Conservation (phyloP, 2,797 vertebrate species). For the Philypnodon macrostomus region DNA sequence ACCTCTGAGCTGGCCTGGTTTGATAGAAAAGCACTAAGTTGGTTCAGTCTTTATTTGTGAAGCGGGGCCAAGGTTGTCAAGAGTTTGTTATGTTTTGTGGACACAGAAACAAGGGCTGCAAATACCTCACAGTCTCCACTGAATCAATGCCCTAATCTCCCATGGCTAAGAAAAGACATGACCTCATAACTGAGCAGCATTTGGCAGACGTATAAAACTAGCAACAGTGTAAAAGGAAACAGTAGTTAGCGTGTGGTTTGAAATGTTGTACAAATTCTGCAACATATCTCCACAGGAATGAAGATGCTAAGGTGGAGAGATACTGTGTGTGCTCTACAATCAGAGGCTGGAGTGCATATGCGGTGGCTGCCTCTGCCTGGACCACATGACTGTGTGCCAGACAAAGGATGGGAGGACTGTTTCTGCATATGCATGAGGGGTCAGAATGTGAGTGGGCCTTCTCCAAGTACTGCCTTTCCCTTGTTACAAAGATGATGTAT, state of each 20-base stretch:
- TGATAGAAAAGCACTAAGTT: no score
- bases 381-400: conserved; percentile 64
- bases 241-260: conserved; percentile 64
- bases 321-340: no score
- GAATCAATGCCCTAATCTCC: conserved; percentile 68
- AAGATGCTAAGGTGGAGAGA: no score
- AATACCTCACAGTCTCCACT: conserved; percentile 59
- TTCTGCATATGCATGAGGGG: conserved; percentile 58
- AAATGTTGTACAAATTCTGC: conserved; percentile 37
- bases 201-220: conserved; percentile 50
- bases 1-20: no score
- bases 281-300: no score
- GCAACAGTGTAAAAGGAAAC: conserved; percentile 51
- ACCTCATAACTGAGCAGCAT: conserved; percentile 67
- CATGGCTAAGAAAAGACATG: conserved; percentile 69
- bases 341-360: no score
- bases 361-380: conserved; percentile 59
- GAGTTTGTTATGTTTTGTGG: conserved; percentile 57
- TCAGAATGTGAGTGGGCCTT: conserved; percentile 61
- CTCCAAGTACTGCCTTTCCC: conserved; percentile 23
- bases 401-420: conserved; percentile 57
- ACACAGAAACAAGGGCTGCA: conserved; percentile 54
- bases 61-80: conserved; percentile 53
- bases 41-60: no score
- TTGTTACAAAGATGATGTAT: conserved; percentile 26